A percentile compares a stretch with the other conserved stretches of the same genome.
Conservation (phyloP, 2,113 vertebrate species). For the Halichoerus grypus region DNA sequence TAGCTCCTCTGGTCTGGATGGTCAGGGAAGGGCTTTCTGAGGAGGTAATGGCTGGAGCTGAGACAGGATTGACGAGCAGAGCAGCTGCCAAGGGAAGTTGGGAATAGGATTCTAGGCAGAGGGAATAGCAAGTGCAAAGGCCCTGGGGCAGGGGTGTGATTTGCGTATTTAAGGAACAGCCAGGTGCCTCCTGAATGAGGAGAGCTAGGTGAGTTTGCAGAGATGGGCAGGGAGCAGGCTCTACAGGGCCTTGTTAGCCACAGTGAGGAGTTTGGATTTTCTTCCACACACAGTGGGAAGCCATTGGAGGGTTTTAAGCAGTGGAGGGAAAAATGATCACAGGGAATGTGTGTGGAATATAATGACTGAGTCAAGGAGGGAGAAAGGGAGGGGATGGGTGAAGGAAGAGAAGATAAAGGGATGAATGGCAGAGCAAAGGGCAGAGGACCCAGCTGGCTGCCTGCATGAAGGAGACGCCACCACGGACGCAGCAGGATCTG, state of each 20-base stretch:
- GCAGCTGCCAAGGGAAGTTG: background rate
- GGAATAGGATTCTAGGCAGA: background rate
- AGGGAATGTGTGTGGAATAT: background rate
- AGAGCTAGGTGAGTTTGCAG: background rate
- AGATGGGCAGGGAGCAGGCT: background rate
- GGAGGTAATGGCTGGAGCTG: background rate
- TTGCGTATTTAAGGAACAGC: background rate
- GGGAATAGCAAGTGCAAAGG: background rate
- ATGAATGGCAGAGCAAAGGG: background rate
- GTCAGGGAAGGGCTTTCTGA: background rate
- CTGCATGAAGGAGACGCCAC: background rate
- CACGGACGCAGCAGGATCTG: background rate
- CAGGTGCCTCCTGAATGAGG: background rate
- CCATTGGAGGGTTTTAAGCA: background rate
- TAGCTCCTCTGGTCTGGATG: background rate
- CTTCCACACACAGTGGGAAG: background rate
- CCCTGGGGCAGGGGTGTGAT: background rate
- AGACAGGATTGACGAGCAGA: background rate
- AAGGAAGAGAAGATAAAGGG: background rate
- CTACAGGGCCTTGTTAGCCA: background rate
- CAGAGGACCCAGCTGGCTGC: background rate
- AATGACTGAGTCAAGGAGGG: background rate
- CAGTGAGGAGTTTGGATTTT: background rate
- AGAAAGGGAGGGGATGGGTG: background rate
- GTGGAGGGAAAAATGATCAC: background rate